phyloP scores from a whole-genome alignment of 1,140 invertebrate genomes.

The Ceratosolen solmsi region DNA sequence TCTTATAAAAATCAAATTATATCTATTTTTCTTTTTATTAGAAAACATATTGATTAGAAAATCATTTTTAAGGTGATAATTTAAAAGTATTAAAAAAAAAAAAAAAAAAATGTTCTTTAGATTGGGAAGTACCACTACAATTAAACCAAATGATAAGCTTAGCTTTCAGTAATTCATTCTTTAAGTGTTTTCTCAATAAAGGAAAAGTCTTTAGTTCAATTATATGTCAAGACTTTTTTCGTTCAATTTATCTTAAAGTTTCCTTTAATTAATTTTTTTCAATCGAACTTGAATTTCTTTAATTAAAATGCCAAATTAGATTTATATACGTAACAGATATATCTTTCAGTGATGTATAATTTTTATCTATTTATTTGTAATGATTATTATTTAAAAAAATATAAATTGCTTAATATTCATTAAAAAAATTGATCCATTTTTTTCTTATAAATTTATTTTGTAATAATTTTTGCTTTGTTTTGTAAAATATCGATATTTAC shows the following conservation, averaged over 20 bases:
- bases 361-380: not conserved
- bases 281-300: not conserved
- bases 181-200: not conserved
- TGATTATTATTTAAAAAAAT: not conserved
- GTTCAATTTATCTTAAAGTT: constrained; percentile 4
- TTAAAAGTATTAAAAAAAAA: too few species aligned
- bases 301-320: constrained; percentile 3
- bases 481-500: too few species aligned
- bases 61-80: too few species aligned
- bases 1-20: too few species aligned
- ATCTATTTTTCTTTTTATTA: too few species aligned
- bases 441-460: too few species aligned
- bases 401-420: too few species aligned
- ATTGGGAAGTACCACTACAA: not conserved
- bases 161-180: not conserved
- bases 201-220: not conserved
- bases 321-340: not conserved
- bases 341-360: not conserved
- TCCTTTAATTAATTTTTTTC: not conserved
- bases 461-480: too few species aligned
- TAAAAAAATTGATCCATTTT: too few species aligned
- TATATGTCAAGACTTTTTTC: not conserved
- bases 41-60: too few species aligned
- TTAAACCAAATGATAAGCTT: not conserved
- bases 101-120: too few species aligned